Evolutionary conservation across 2,113 vertebrate species (phyloP).

Genomic region (Saguinus imperator): DNA sequence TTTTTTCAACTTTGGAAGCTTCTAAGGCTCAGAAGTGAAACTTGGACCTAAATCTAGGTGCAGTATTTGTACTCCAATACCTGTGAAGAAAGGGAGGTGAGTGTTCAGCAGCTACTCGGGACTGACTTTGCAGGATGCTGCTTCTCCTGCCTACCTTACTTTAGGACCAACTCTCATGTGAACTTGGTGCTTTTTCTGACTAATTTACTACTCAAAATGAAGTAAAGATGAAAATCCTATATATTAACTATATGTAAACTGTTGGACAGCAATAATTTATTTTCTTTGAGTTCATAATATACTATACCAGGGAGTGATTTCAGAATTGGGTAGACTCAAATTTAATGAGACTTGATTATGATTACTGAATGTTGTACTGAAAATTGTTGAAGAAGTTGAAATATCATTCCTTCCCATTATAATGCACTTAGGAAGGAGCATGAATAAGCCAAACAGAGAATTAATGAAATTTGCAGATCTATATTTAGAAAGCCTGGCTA

Average conservation of each 20-base stretch:
- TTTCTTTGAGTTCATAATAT: not conserved
- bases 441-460: not conserved
- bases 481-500: slow-evolving; percentile 42
- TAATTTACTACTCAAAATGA: not conserved
- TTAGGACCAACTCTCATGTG: not conserved
- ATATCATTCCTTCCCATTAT: not conserved
- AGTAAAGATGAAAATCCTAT: not conserved
- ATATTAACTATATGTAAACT: not conserved
- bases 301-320: not conserved
- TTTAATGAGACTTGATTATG: slow-evolving; percentile 14
- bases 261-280: not conserved
- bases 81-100: not conserved
- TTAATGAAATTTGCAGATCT: slow-evolving; percentile 28
- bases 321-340: not conserved
- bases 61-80: not conserved
- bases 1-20: not conserved
- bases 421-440: not conserved
- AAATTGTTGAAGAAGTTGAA: slow-evolving; percentile 6
- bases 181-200: not conserved
- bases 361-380: not conserved
- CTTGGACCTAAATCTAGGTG: not conserved
- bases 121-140: not conserved
- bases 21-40: not conserved
- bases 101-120: not conserved
- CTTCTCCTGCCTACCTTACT: not conserved